A percentile compares a stretch with the other conserved stretches of the same genome.
Conservation (phyloP, 2,113 vertebrate genomes). For the Gasterosteus aculeatus region DNA sequence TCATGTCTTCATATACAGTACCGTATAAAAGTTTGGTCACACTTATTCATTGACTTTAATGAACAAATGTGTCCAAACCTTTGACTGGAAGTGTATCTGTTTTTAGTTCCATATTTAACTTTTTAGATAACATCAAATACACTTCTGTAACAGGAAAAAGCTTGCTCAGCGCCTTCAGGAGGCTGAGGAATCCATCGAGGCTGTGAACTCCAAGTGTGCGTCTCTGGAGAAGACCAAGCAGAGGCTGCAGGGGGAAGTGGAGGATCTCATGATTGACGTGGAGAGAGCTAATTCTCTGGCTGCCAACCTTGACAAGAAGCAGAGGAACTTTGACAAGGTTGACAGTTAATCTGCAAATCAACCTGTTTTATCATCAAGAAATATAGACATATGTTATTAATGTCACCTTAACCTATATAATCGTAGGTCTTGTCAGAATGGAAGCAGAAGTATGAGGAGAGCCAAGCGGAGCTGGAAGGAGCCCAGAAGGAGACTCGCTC, state of each 20-base stretch:
- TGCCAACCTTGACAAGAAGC: slow-evolving; percentile 79
- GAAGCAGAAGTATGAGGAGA: slow-evolving; percentile 85
- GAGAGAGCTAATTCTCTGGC: slow-evolving; percentile 79
- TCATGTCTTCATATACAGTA: background rate
- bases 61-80: too few species aligned
- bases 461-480: slow-evolving; percentile 84
- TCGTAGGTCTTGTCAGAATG: slow-evolving; percentile 77
- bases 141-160: slow-evolving; percentile 69
- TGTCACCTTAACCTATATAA: background rate
- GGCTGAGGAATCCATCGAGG: slow-evolving; percentile 77
- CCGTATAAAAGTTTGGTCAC: too few species aligned
- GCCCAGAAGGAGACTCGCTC: slow-evolving; percentile 79
- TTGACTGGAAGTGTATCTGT: too few species aligned
- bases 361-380: too few species aligned
- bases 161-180: slow-evolving; percentile 80
- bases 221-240: slow-evolving; percentile 82
- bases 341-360: too few species aligned
- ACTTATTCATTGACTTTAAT: too few species aligned
- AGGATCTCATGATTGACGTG: slow-evolving; percentile 81
- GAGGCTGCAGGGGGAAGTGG: slow-evolving; percentile 78
- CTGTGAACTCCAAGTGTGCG: slow-evolving; percentile 78
- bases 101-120: too few species aligned
- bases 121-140: too few species aligned
- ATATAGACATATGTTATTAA: background rate
- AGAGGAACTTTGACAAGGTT: slow-evolving; percentile 80